Base-by-base conservation (phyloP, 2,113 vertebrate species). In the Recurvirostra avosetta region DNA sequence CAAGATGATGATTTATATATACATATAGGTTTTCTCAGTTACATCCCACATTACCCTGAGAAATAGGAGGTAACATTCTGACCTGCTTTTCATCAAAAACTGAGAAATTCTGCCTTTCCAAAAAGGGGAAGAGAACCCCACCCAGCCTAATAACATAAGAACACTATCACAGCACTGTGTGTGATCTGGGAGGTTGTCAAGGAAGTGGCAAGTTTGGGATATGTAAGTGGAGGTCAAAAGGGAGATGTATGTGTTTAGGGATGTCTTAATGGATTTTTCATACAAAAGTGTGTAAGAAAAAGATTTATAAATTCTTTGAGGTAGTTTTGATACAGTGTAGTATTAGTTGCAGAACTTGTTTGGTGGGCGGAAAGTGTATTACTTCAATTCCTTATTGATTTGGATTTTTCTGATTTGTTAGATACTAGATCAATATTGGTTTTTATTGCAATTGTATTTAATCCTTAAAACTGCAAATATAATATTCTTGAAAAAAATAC, bases 371-470 rank as follows among this genome's bases (percentile, higher is more conserved):
- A 86, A 76, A 56, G 62, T 2, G 1, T 56, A 14, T 58, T 86
- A 20, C 12, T 80, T 84, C 15, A 80, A 5, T 38, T 89, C 4
- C 19, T 26, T 74, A 41, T 8, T 73, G 40, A 41, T 59, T 79
- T 80, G n/a, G 58, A 43, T 76, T 41, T 40, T 34, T 67, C 18
- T 65, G 5, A 19, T 73, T 74, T 91, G 12, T 88, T 93, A 92
- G 74, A 78, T 14, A 21, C 32, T 81, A 40, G 47, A 23, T 75
- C 29, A 71, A 1, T 75, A 74, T 27, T 66, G 58, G 1, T 0
- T 38, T 87, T 87, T 78, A 43, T 61, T 93, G n/a, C 41, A 43
- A 41, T 67, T 90, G 53, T 74, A 59, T 80, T 82, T 88, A 81
- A 83, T 80, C 19, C 14, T 66, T 90, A 71, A 83, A 90, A 34